Base-by-base conservation (phyloP, 2,797 vertebrate species). In the Chloroceryle inda region DNA sequence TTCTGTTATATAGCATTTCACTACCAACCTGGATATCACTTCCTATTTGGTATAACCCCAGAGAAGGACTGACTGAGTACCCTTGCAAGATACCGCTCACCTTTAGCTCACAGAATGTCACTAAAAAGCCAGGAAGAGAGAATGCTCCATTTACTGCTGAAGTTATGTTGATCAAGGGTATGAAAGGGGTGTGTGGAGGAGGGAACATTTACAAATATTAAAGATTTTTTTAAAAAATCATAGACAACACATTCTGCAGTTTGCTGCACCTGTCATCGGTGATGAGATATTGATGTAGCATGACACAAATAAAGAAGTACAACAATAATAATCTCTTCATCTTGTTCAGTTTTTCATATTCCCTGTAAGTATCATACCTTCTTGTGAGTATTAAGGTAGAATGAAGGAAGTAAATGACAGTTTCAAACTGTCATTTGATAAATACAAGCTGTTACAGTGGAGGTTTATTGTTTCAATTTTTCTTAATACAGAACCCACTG, bases 401-500 rank as follows among this genome's bases (percentile, higher is more conserved):
- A 88, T 52, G 92, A 87, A 74, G 86, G 74, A 93, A 94, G 69
- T 79, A 87, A 63, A 78, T 85, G 91, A 91, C 81, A 89, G 68
- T 56, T 88, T 81, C 52, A 82, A 55, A 67, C n/a, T n/a, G n/a
- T n/a, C n/a, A n/a, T 96, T 93, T 97, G 93, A 89, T 73, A 93
- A 93, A 90, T 84, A 55, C 79, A 95, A 85, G 62, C 64, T 86
- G 75, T 85, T 95, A 90, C 45, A 72, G 40, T 61, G 10, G 33
- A 56, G 50, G 68, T 85, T 98, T 96, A 93, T 96, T 95, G 75
- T 97, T 94, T 97, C 88, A 55, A 66, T 96, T 97, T 96, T 95
- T 96, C 90, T 97, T 94, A 93, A 94, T 88, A 85, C 99, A 99
- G 99, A 99, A 97, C 99, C 99, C n/a, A 99, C 98, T 87, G 98